Conservation (phyloP, 2,888 invertebrate species). For the Protonemura montana region DNA sequence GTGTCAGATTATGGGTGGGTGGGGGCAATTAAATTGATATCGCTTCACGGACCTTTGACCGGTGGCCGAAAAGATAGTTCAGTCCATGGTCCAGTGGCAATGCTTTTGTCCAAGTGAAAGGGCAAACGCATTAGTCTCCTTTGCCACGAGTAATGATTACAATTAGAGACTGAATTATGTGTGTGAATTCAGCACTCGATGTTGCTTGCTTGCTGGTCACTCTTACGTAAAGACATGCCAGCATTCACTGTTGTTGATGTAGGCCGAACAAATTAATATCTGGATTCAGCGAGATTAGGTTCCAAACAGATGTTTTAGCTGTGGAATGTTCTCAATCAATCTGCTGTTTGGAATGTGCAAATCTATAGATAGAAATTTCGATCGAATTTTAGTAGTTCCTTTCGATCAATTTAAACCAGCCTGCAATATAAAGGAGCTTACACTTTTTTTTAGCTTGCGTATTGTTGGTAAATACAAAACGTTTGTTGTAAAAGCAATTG, state of each 20-base stretch:
- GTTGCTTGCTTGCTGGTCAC: not conserved
- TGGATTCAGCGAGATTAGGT: slow-evolving; percentile 7
- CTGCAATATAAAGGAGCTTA: not conserved
- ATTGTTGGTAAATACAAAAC: slow-evolving; percentile 7
- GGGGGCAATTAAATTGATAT: not conserved
- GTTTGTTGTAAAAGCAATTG: not conserved
- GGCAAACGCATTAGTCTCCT: not conserved
- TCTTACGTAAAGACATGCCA: slow-evolving; percentile 12
- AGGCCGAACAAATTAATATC: not conserved
- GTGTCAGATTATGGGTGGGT: not conserved
- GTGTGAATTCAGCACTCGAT: not conserved
- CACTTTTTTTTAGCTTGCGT: not conserved
- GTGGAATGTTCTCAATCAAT: not conserved
- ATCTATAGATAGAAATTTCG: not conserved
- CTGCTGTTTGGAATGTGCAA: not conserved
- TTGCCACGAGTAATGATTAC: not conserved
- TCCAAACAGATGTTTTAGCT: not conserved
- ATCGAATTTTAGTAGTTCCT: not conserved
- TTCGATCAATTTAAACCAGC: not conserved
- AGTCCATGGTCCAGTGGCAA: not conserved
- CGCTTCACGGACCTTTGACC: not conserved
- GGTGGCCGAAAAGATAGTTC: not conserved
- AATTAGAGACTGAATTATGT: not conserved
- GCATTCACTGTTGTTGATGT: not conserved
- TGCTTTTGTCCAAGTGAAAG: not conserved